phyloP scores from a whole-genome alignment of 1,140 invertebrate species.

The Drosophila baimaii region DNA sequence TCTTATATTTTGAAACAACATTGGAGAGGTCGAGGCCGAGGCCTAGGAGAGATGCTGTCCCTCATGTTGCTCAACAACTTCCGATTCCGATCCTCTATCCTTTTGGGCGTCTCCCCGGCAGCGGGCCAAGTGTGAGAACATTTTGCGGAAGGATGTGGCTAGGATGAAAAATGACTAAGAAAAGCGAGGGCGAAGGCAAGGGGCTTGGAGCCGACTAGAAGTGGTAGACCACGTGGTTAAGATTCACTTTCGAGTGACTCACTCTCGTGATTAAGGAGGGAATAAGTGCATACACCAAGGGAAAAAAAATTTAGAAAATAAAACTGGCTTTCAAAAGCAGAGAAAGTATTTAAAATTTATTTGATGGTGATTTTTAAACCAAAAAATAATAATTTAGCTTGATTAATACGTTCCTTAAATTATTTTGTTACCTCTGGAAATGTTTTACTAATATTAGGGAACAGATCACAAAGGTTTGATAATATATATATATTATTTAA shows the following conservation, averaged over 20 bases:
- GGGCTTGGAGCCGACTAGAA: slow-evolving; percentile 3
- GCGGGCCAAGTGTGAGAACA: slow-evolving; percentile 80
- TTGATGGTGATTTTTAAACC: no score
- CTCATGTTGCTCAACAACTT: slow-evolving; percentile 54
- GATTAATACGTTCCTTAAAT: no score
- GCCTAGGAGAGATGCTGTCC: slow-evolving; percentile 48
- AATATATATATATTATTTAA: no score
- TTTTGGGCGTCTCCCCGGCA: slow-evolving; percentile 51
- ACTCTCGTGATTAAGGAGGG: slow-evolving; percentile 9
- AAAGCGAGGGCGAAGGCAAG: slow-evolving; percentile 55
- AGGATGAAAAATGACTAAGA: slow-evolving; percentile 69
- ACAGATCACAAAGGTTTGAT: no score
- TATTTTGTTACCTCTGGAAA: no score
- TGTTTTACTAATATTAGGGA: no score
- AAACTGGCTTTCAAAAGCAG: neutral
- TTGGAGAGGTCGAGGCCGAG: slow-evolving; percentile 26
- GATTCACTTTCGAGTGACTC: slow-evolving; percentile 74
- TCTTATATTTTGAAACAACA: slow-evolving; percentile 56
- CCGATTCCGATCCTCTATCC: slow-evolving; percentile 55
- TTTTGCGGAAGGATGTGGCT: slow-evolving; percentile 80
- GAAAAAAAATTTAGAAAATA: neutral
- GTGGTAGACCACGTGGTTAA: slow-evolving; percentile 67
- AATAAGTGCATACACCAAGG: slow-evolving; percentile 8
- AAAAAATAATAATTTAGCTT: neutral
- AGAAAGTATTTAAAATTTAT: neutral